Percentiles rank a stretch among this genome's conserved stretches.
phyloP scores from a whole-genome alignment of 2,113 vertebrate genomes.

The Triplophysa tibetana region DNA sequence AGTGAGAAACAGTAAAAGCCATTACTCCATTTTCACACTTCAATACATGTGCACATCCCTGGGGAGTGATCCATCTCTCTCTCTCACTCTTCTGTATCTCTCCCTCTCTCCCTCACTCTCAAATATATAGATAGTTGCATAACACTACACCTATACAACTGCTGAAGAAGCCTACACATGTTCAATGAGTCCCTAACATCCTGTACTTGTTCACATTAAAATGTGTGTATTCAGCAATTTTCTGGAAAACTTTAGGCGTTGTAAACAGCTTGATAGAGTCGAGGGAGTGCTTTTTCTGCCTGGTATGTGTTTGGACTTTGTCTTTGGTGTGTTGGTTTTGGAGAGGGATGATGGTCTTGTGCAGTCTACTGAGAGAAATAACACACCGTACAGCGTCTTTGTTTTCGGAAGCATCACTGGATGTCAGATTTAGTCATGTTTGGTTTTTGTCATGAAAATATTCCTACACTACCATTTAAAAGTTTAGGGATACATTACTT shows the following conservation, averaged over 20 bases:
- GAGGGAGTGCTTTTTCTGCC: no score
- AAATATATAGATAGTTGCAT: conserved; percentile 5
- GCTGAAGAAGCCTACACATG: background rate
- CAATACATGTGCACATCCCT: conserved; percentile 29
- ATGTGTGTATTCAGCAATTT: background rate
- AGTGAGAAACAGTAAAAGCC: conserved; percentile 23
- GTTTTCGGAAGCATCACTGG: no score
- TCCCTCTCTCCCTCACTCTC: conserved; percentile 51
- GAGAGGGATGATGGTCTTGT: background rate
- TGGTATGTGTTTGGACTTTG: no score
- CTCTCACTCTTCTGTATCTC: conserved; percentile 50
- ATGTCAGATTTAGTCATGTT: background rate
- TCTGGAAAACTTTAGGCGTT: no score
- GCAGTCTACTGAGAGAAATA: background rate
- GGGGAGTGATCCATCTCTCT: conserved; percentile 24
- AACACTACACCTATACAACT: background rate
- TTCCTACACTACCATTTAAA: no score
- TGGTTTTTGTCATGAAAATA: background rate
- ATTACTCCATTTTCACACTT: conserved; percentile 47
- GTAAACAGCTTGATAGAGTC: no score
- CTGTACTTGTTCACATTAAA: background rate
- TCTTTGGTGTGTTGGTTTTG: no score
- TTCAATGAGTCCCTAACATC: background rate
- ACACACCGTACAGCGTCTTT: no score
- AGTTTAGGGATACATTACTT: background rate